A percentile compares a stretch with the other conserved stretches of the same genome.
Evolutionary conservation across 2,888 invertebrate species (phyloP).

Genomic region (Clitarchus hookeri): DNA sequence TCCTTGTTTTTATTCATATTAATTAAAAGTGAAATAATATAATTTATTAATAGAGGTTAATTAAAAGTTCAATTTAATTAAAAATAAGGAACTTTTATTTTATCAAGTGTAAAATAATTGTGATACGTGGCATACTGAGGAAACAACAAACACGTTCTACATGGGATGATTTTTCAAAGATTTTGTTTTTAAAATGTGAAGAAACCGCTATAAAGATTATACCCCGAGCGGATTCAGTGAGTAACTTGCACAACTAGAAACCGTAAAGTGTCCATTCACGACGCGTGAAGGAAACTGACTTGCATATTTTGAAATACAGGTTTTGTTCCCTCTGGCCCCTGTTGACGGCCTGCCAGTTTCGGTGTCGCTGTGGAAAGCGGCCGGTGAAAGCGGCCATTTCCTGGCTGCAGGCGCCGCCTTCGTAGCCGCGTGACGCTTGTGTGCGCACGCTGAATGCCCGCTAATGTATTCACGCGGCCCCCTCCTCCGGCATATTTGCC

Average conservation of each 20-base stretch:
- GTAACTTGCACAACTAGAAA: background rate
- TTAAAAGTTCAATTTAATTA: no score
- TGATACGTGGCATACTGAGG: no score
- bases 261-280: background rate
- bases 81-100: no score
- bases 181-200: no score
- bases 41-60: no score
- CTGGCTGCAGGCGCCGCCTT: background rate
- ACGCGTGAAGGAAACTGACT: background rate
- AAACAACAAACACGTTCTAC: no score
- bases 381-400: background rate
- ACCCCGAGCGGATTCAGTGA: no score
- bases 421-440: background rate
- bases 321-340: background rate
- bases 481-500: background rate
- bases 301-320: background rate
- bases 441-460: constrained; percentile 7
- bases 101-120: no score
- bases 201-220: no score
- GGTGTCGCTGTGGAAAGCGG: background rate
- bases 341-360: background rate
- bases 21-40: no score
- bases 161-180: no score
- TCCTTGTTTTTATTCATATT: no score
- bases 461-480: background rate